Evolutionary conservation across 2,113 vertebrate genomes (phyloP).

Genomic region (Alectura lathami): DNA sequence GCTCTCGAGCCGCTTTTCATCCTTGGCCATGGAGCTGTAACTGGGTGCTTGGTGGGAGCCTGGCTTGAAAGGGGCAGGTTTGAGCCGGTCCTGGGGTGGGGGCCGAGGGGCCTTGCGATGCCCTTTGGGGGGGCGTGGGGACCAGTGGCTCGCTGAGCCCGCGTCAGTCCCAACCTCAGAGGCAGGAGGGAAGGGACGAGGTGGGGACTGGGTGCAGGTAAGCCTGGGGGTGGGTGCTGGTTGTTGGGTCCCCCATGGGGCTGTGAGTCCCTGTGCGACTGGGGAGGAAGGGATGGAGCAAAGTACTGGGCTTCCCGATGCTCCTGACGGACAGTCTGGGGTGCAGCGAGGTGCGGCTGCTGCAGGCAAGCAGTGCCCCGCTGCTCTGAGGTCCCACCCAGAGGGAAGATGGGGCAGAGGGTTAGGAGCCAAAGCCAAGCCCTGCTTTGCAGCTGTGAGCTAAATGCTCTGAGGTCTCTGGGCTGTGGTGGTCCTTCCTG

Average conservation of each 20-base stretch:
- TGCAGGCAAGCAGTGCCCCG: accelerated
- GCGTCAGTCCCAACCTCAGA: background rate
- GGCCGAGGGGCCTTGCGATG: background rate
- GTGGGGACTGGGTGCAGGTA: background rate
- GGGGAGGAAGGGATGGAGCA: background rate
- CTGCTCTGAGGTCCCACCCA: background rate
- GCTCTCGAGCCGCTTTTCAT: background rate
- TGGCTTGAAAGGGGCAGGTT: background rate
- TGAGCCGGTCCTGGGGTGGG: background rate
- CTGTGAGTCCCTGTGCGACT: background rate
- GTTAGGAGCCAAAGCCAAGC: background rate
- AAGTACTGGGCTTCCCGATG: accelerated
- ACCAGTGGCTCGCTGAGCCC: accelerated
- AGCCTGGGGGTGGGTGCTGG: background rate
- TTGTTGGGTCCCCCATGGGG: too few species aligned
- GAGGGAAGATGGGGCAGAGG: slow-evolving; percentile 19
- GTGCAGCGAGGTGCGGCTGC: accelerated
- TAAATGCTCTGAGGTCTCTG: too few species aligned
- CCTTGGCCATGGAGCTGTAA: background rate
- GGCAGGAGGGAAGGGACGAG: background rate
- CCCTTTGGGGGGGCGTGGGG: accelerated
- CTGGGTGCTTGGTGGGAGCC: background rate
- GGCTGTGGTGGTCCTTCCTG: background rate
- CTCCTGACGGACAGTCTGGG: accelerated
- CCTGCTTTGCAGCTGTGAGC: accelerated